Evolutionary conservation across 2,888 invertebrate species (phyloP).

Genomic region (Eremobia ochroleuca): DNA sequence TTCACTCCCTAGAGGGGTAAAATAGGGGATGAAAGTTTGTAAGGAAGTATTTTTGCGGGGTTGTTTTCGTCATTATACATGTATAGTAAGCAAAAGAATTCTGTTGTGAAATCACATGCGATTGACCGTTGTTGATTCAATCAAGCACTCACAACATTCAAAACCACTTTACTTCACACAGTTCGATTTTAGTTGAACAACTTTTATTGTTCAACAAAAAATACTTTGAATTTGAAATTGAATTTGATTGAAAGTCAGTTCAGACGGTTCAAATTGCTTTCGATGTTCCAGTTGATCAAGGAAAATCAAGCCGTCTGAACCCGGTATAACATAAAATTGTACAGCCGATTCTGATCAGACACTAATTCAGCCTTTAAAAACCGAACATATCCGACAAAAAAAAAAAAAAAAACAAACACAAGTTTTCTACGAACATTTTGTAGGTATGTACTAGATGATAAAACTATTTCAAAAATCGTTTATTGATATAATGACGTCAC

Average conservation of each 20-base stretch:
- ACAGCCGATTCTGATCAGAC: not conserved
- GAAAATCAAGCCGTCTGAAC: no score
- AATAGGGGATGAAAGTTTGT: not conserved
- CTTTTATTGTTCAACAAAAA: no score
- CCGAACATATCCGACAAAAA: not conserved
- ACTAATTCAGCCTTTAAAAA: not conserved
- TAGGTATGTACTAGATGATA: not conserved
- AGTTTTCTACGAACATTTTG: slow-evolving; percentile 7
- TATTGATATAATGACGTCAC: slow-evolving; percentile 60
- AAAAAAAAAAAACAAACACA: not conserved
- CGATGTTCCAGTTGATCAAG: no score
- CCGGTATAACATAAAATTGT: not conserved
- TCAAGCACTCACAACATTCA: not conserved
- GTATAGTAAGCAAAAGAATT: not conserved
- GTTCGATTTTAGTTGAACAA: no score
- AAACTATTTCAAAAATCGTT: slow-evolving; percentile 43
- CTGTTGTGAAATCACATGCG: not conserved
- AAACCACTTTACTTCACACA: not conserved
- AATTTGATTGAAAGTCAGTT: no score
- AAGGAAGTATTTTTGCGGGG: not conserved
- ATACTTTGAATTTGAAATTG: no score
- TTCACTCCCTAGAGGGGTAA: not conserved
- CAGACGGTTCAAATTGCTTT: no score
- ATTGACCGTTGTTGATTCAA: not conserved
- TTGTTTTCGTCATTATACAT: not conserved